Base-by-base conservation (phyloP, 1,140 invertebrate genomes). In the Drosophila quadrilineata region DNA sequence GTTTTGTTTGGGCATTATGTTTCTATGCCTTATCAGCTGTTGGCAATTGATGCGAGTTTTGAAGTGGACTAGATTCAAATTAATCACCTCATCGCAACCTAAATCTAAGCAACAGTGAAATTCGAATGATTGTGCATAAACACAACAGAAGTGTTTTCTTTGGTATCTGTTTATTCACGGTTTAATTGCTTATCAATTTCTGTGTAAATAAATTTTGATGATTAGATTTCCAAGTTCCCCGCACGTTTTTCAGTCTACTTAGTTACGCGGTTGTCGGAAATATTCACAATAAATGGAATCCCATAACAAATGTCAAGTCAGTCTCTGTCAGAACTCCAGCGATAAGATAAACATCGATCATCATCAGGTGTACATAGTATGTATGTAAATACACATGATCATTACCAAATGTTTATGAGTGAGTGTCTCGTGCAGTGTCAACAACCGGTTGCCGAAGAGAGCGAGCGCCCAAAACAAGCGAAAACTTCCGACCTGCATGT, bases 91-190 rank as follows among this genome's bases (percentile, higher is more conserved):
- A 22, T 10, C n/a, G 6, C 19, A 56, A 60, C 3, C 12, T 0
- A 77, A 70, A 69, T 2, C 14, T n/a, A 82, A 82, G 28, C 36
- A 41, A 14, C 72, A 72, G 65, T 77, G 57, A 68, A 10, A 14
- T 35, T 17, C 6, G 8, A 6, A 3, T 12, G 6, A n/a, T n/a
- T n/a, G n/a, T n/a, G n/a, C n/a, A n/a, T 10, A 9, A 40, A 40
- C 19, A n/a, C 17, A 21, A 3, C 1, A 8, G 1, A 28, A 9
- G 21, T 28, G 26, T 41, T 22, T 29, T 45, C 28, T 16, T 12
- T 45, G 5, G 6, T 5, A 41, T 3, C 8, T 29, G 24, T 28
- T 28, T 45, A 45, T 16, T 14, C 26, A 3, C 14, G 41, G 28
- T 9, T 9, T 1, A 6, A 12, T 6, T 14, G 2, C 31, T 26